Percentiles rank a stretch among this genome's conserved stretches.
Evolutionary conservation across 2,797 vertebrate species (phyloP).

Genomic region (Pagetopsis macropterus): DNA sequence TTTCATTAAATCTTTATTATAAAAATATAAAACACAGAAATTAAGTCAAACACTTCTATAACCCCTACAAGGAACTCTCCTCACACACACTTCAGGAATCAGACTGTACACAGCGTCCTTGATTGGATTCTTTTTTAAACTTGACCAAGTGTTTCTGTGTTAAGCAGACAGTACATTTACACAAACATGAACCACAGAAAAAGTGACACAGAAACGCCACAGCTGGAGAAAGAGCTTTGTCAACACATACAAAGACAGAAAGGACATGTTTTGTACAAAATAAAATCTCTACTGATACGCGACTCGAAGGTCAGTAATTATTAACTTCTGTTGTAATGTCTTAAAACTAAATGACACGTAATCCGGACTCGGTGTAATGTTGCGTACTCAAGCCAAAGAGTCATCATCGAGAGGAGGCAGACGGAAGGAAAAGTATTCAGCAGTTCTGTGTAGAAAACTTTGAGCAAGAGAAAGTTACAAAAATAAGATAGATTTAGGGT

Average conservation of each 20-base stretch:
- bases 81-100: slow-evolving; percentile 65
- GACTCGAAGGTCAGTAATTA: neutral
- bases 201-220: slow-evolving; percentile 63
- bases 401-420: neutral
- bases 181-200: slow-evolving; percentile 74
- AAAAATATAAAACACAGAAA: slow-evolving; percentile 91
- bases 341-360: neutral
- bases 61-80: slow-evolving; percentile 72
- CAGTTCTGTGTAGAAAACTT: neutral
- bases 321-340: neutral
- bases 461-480: neutral
- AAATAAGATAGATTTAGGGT: neutral
- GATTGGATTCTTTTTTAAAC: slow-evolving; percentile 56
- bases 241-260: slow-evolving; percentile 2
- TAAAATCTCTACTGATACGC: neutral
- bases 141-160: slow-evolving; percentile 75
- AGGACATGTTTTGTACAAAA: slow-evolving; percentile 6
- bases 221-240: slow-evolving; percentile 44
- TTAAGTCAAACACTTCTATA: slow-evolving; percentile 84
- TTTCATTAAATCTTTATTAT: slow-evolving; percentile 88
- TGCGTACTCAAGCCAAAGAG: neutral
- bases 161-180: slow-evolving; percentile 79
- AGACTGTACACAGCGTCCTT: slow-evolving; percentile 73
- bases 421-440: neutral
- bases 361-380: neutral